These are phyloP conservation scores for Virgularia gustaviana DNA, from an alignment of 92 coral and sea anemone species.

Conservation along the genomic window DNA sequence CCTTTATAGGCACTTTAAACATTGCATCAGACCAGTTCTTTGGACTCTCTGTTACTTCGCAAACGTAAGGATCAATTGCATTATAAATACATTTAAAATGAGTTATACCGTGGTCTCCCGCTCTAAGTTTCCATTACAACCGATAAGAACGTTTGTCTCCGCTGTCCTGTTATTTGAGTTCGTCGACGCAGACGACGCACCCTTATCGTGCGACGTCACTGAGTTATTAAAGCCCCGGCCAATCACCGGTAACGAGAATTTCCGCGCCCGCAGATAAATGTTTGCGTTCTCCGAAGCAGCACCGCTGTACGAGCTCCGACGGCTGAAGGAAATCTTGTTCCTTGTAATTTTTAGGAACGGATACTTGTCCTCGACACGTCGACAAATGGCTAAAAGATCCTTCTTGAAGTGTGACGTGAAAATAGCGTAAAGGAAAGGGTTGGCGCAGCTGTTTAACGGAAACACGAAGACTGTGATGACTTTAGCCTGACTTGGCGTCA, in stretches of 20 bases:
- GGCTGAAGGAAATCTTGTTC: conserved; percentile 24
- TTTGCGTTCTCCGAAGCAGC: conserved; percentile 37
- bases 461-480: conserved; percentile 82
- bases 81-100: too few relatives aligned
- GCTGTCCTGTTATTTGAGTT: conserved; percentile 19
- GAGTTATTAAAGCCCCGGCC: conserved; percentile 15
- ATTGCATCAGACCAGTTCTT: too few relatives aligned
- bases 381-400: conserved; percentile 70
- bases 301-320: conserved; percentile 37
- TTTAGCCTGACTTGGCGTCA: conserved; percentile 78
- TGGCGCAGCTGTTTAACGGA: conserved; percentile 90
- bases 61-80: too few relatives aligned
- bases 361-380: conserved; percentile 65
- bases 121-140: background rate
- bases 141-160: conserved; percentile 12
- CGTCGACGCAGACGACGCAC: conserved; percentile 3
- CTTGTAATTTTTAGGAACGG: conserved; percentile 21
- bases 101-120: conserved; percentile 17
- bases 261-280: conserved; percentile 7
- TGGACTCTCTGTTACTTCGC: too few relatives aligned
- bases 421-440: conserved; percentile 92
- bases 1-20: too few relatives aligned
- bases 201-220: conserved; percentile 14
- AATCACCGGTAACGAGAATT: conserved; percentile 15
- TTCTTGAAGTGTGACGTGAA: conserved; percentile 85